Evolutionary conservation across 1,140 invertebrate species (phyloP), one percentile per base, ranked within the genome.

Genomic region (Apolygus lucorum): DNA sequence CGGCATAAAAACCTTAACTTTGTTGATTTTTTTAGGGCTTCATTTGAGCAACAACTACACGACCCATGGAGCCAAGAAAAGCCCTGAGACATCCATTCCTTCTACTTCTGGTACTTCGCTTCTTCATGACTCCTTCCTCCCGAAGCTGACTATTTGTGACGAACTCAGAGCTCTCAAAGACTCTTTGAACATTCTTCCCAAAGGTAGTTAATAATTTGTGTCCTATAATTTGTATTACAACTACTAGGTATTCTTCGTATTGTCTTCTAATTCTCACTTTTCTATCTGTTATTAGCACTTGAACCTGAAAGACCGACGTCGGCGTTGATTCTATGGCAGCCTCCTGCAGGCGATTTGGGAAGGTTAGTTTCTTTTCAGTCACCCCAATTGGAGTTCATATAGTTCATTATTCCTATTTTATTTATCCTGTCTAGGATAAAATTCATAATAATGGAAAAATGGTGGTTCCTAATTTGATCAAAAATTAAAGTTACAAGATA

Each of bases 241-340:
- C n/a, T n/a, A n/a, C n/a, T n/a, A n/a, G n/a, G n/a, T n/a, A n/a
- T n/a, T n/a, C n/a, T n/a, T n/a, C n/a, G n/a, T n/a, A n/a, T n/a
- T n/a, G n/a, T n/a, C n/a, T n/a, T n/a, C n/a, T n/a, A n/a, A n/a
- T n/a, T n/a, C n/a, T n/a, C n/a, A n/a, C n/a, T n/a, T n/a, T n/a
- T n/a, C n/a, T n/a, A n/a, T n/a, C n/a, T n/a, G n/a, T n/a, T n/a
- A n/a, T n/a, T n/a, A n/a, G 54, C 22, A 4, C 54, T 59, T 4
- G 13, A 59, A 22, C 11, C 54, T 11, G 22, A 68, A 8, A 63
- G 52, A 27, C 64, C 64, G 11, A 25, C 64, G 2, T 68, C 17
- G 21, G 70, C 70, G 26, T 27, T 71, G 13, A 67, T 71, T 11
- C 28, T 71, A 14, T 71, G 70, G 70, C 68, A 67, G 28, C 70